These are phyloP conservation scores for Labroides dimidiatus DNA, from an alignment of 2,797 vertebrate species.

Conservation along the genomic window DNA sequence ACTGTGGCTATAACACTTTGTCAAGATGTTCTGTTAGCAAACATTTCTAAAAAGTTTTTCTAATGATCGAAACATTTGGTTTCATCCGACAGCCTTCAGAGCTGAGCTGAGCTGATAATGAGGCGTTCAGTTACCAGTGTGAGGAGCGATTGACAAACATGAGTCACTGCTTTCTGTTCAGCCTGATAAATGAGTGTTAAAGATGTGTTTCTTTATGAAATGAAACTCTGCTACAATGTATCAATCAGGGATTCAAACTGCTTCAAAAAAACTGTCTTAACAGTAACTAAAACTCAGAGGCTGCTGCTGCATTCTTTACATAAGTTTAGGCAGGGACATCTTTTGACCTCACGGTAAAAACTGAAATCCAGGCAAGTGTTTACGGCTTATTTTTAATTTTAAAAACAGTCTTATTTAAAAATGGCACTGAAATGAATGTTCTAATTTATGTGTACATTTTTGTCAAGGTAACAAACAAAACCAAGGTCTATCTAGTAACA, in stretches of 20 bases:
- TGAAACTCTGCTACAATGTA: neutral
- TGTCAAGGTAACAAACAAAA: too few species aligned
- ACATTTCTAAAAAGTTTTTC: neutral
- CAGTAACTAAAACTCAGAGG: neutral
- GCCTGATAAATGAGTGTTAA: neutral
- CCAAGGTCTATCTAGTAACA: too few species aligned
- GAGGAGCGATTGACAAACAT: neutral
- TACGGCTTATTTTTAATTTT: too few species aligned
- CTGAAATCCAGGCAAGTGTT: too few species aligned
- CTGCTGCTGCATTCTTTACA: neutral
- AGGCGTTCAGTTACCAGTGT: neutral
- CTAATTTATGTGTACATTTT: too few species aligned
- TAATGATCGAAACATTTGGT: neutral
- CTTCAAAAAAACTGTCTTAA: neutral
- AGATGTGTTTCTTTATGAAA: neutral
- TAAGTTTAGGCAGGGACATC: neutral
- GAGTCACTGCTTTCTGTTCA: neutral
- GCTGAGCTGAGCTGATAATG: neutral
- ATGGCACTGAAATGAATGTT: too few species aligned
- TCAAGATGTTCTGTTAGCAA: neutral
- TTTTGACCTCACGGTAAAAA: too few species aligned
- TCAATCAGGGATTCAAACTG: neutral
- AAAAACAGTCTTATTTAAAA: too few species aligned
- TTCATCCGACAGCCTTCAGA: neutral
- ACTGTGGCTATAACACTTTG: neutral